phyloP scores from a whole-genome alignment of 1,140 invertebrate genomes.

The Portunus trituberculatus region DNA sequence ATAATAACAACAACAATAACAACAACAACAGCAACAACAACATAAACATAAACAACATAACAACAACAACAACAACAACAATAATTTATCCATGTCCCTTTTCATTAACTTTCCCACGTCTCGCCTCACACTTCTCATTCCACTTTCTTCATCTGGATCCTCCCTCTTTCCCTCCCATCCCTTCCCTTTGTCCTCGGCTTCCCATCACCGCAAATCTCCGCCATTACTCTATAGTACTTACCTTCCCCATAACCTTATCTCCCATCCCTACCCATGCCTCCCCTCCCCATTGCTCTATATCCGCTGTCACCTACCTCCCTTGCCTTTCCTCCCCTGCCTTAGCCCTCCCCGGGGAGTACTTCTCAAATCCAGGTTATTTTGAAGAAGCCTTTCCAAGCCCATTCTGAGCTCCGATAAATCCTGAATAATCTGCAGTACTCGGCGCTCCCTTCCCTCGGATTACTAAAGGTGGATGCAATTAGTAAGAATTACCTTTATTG shows the following conservation, averaged over 20 bases:
- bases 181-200: neutral
- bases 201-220: neutral
- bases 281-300: neutral
- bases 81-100: too few relatives aligned
- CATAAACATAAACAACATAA: too few relatives aligned
- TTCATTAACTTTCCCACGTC: neutral
- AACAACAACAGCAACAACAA: neutral
- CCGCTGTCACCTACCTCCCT: neutral
- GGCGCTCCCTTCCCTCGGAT: neutral
- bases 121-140: neutral
- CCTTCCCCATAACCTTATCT: neutral
- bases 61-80: too few relatives aligned
- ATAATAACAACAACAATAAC: neutral
- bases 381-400: neutral
- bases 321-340: neutral
- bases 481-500: constrained; percentile 15
- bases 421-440: constrained; percentile 8
- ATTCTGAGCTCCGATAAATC: neutral
- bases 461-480: neutral
- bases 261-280: neutral
- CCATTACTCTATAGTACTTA: neutral
- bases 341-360: neutral
- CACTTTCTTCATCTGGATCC: neutral
- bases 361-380: constrained; percentile 1
- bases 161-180: neutral